These are phyloP conservation scores for Champsocephalus gunnari DNA, from an alignment of 2,797 vertebrate genomes.

Conservation along the genomic window DNA sequence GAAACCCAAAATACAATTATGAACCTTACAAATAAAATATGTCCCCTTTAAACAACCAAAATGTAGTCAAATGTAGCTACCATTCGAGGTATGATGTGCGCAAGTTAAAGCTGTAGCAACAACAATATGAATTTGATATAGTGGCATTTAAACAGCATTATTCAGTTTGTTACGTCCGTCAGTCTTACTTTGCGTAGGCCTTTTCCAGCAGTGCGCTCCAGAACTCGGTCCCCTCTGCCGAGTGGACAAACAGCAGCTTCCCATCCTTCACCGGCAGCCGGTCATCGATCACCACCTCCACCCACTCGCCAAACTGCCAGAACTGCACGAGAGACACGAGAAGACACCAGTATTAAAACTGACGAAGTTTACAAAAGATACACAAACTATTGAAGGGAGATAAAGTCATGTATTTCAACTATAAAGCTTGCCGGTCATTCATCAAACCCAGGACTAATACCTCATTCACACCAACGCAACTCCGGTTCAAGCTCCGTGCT, in stretches of 20 bases:
- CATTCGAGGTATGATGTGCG: too few relatives aligned
- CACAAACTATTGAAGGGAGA: neutral
- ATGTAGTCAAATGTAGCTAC: too few relatives aligned
- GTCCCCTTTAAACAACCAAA: too few relatives aligned
- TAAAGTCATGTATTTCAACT: neutral
- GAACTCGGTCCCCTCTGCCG: constrained; percentile 91
- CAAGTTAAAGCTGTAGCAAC: too few relatives aligned
- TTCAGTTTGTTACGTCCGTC: too few relatives aligned
- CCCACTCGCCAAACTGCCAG: constrained; percentile 98
- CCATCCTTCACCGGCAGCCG: constrained; percentile 91
- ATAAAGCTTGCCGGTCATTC: neutral
- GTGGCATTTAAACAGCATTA: too few relatives aligned
- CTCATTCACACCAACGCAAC: too few relatives aligned
- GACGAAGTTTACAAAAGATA: neutral
- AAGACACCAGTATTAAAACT: neutral
- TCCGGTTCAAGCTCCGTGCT: too few relatives aligned
- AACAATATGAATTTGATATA: too few relatives aligned
- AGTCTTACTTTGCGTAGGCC: constrained; percentile 95
- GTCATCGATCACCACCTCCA: constrained; percentile 95
- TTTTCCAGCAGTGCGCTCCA: constrained; percentile 98
- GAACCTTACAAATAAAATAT: too few relatives aligned
- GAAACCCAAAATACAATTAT: too few relatives aligned
- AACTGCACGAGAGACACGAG: constrained; percentile 81
- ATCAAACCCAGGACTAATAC: neutral
- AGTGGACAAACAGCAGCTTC: constrained; percentile 95